Base-by-base conservation (phyloP, 2,113 vertebrate genomes). In the Callipepla squamata region DNA sequence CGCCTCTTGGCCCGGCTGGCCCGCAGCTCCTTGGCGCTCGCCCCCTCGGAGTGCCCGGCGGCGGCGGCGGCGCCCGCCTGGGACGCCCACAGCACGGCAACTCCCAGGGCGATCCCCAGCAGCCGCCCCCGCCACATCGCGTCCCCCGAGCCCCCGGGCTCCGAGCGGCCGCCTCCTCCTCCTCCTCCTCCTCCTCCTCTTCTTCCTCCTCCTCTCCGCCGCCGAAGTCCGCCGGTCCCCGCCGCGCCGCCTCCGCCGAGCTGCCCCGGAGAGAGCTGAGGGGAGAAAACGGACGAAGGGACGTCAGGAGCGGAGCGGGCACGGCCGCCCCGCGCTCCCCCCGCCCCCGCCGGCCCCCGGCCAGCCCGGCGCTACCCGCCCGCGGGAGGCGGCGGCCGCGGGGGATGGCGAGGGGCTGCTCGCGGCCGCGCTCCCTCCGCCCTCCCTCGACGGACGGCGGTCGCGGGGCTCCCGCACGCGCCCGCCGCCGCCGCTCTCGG, bases 1-100 rank as follows among this genome's bases (percentile, higher is more conserved):
- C 98, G 97, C 96, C 99, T 98, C 97, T 99, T 99, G 92, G 99
- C 98, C 96, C 99, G 97, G 97, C 96, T 99, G 96, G 98, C 97
- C 96, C 98, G 96, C 93, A 97, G 97, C 94, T 98, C 98, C 96
- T 97, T 98, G 91, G 53, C 94, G 80, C 86, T 98, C 90, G 88
- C 97, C 74, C 97, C 92, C 91, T 97, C 96, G 94, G 95, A 55
- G 85, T 96, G 96, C 92, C 95, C 94, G 36, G 97, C 97, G 48
- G 97, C 94, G 45, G 93, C 84, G 95, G 94, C 97, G 75, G 96
- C 79, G 94, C 96, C 97, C 74, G 96, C 88, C 87, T 96, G 97
- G 87, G 98, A 97, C 92, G 96, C 96, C 94, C 98, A 92, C 82
- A 98, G 93, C 90, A 98, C 97, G 87, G 97, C 94, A 96, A 98